Base-by-base conservation (phyloP, 2,797 vertebrate genomes). In the Characodon lateralis region DNA sequence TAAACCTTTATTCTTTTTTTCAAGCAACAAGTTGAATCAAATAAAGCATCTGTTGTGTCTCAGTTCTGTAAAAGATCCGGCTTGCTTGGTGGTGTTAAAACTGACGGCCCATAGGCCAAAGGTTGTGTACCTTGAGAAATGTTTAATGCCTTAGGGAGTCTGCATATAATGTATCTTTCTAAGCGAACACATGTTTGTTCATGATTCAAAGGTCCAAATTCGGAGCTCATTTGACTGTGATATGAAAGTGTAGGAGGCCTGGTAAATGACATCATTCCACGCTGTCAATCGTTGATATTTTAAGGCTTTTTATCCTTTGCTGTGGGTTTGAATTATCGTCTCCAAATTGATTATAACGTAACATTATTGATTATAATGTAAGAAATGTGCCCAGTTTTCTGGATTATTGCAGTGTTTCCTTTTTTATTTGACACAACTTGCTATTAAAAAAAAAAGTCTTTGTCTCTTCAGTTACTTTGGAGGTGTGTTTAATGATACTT, bases 201-300 rank as follows among this genome's bases (percentile, higher is more conserved):
- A 69, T 22, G 20, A 53, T 48, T n/a, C 31, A 9, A 72, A 69
- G 41, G 41, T 12, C 9, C 10, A 46, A 2, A 22, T 26, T 76
- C 24, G 61, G 16, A 48, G 2, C 43, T 74, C 55, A 12, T 83
- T 61, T 56, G 39, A 66, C 39, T 43, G 48, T 46, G 18, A 10
- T 8, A 31, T 76, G 73, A 77, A 1, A 7, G 39, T 46, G 73
- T 69, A 69, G 43, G 65, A 81, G 41, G 75, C 75, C 53, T 68
- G 31, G 76, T 69, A 0, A 43, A 39, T 51, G 22, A 68, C 13
- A 77, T 76, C 84, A 85, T 93, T 91, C 88, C 89, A 78, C 74
- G 73, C 82, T 84, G 22, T 78, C 6, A 74, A 71, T 39, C 20
- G 35, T 80, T 41, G 46, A 46, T 5, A 8, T 75, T 83, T 84